Evolutionary conservation across 2,888 invertebrate genomes (phyloP).

Genomic region (Cephus rjabovi): DNA sequence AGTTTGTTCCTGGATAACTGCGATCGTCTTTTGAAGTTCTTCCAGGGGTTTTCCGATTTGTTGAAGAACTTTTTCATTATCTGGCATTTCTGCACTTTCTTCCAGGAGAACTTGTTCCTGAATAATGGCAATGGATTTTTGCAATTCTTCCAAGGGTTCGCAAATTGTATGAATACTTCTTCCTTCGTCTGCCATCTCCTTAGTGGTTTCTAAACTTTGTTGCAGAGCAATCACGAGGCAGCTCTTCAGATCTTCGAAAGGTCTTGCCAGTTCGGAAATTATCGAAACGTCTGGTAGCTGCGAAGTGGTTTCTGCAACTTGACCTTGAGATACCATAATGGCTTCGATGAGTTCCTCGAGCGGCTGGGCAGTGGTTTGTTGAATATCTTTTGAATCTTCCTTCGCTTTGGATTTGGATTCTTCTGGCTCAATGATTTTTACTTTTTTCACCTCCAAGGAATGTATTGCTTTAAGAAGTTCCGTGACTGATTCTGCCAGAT

Average conservation of each 20-base stretch:
- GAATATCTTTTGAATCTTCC: conserved; percentile 41
- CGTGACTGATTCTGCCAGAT: conserved; percentile 12
- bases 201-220: background rate
- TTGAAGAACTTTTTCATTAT: conserved; percentile 18
- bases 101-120: conserved; percentile 48
- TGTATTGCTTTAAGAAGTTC: conserved; percentile 7
- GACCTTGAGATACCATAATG: conserved; percentile 27
- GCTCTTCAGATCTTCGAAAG: conserved; percentile 26
- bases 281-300: conserved; percentile 16
- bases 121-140: conserved; percentile 61
- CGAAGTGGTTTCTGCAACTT: conserved; percentile 13
- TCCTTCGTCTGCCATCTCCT: background rate
- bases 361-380: conserved; percentile 45
- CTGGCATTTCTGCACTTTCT: conserved; percentile 18
- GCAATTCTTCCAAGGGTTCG: conserved; percentile 65
- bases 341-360: conserved; percentile 50
- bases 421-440: conserved; percentile 13
- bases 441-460: conserved; percentile 11
- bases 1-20: conserved; percentile 20
- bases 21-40: conserved; percentile 22
- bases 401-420: conserved; percentile 15
- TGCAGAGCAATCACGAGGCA: conserved; percentile 17
- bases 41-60: conserved; percentile 2
- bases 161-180: conserved; percentile 50
- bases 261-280: conserved; percentile 21